Evolutionary conservation across 2,888 invertebrate genomes (phyloP), one percentile per base, ranked within the genome.

Genomic region (Panzeria rudis): DNA sequence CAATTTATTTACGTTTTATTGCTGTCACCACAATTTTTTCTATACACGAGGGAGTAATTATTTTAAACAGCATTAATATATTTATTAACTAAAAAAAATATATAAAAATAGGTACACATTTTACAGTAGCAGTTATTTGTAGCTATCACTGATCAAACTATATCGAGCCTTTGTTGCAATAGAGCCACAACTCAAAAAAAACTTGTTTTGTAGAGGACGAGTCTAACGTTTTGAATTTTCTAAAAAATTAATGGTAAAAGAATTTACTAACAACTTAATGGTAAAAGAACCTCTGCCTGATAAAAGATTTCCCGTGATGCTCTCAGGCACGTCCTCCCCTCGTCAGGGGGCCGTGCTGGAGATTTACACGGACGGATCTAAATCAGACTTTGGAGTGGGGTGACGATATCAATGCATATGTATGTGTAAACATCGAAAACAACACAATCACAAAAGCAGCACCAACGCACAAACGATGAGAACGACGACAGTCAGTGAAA

Each of bases 401-500:
- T 77, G 84, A 83, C 76, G 47, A 59, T 59, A 17, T 11, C 32
- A 5, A 56, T 35, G 17, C 11, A 9, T 59, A 6, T 59, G 61
- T 56, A 78, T 79, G 38, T 79, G 61, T 69, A 82, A 83, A 78
- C 54, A 83, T 61, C 56, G 47, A 81, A 62, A 71, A 72, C 56
- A 64, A 77, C 62, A 62, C 38, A 56, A 32, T 50, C 83, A 82
- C 83, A 83, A 78, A 76, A 84, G 64, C 78, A 79, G 78, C 80
- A 72, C 61, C 62, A 62, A 83, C 79, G 75, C 73, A 76, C 84
- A 79, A 79, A 64, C 84, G 86, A 81, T 83, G 78, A 64, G 85
- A 84, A 83, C 84, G 84, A 85, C 84, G 66, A 84, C 75, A 86
- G 86, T 86, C 79, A 83, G 86, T 62, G 71, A 84, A 87, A 87